Evolutionary conservation across 2,888 invertebrate genomes (phyloP).

Genomic region (Thereva nobilitata): DNA sequence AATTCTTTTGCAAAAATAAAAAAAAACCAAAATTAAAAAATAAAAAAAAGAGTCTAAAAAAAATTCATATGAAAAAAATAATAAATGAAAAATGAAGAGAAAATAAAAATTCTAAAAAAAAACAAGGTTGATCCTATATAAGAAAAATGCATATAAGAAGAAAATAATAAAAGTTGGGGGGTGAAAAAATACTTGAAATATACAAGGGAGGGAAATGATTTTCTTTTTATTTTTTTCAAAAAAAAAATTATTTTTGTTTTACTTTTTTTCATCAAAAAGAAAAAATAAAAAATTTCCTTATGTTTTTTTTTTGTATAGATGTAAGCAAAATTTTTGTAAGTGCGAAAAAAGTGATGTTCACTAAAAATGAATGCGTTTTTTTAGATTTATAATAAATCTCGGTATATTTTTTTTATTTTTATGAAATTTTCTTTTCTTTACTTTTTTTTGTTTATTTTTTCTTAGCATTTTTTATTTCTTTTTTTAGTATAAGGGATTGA

Average conservation of each 20-base stretch:
- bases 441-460: too few species aligned
- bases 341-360: conserved; percentile 19
- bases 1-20: too few species aligned
- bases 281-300: too few species aligned
- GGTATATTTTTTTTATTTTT: conserved; percentile 16
- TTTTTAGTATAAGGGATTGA: conserved; percentile 20
- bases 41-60: background rate
- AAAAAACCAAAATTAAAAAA: background rate
- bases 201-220: background rate
- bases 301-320: too few species aligned
- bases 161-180: conserved; percentile 1
- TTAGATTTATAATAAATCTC: conserved; percentile 25
- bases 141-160: background rate
- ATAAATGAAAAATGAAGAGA: conserved; percentile 5
- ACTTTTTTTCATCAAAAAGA: too few species aligned
- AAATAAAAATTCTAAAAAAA: conserved; percentile 10
- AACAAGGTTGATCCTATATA: background rate
- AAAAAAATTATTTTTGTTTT: too few species aligned
- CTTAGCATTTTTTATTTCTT: too few species aligned
- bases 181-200: background rate
- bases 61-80: background rate
- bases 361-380: conserved; percentile 14
- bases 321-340: background rate
- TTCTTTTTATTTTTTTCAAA: background rate
- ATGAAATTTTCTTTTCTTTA: background rate